Evolutionary conservation across 2,113 vertebrate species (phyloP).

Genomic region (Setophaga coronata): DNA sequence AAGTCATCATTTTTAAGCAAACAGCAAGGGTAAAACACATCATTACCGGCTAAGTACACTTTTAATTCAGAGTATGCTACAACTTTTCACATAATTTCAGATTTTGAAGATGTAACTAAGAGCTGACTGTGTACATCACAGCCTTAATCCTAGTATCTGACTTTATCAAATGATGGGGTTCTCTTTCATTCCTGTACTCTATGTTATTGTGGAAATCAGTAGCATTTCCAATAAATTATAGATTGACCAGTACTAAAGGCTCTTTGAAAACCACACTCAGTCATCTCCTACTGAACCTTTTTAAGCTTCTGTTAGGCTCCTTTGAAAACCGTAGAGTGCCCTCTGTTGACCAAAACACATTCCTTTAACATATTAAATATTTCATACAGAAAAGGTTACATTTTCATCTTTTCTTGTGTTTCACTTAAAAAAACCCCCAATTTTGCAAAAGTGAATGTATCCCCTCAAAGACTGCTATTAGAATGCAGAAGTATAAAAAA

Average conservation of each 20-base stretch:
- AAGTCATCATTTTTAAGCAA: background rate
- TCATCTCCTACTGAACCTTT: background rate
- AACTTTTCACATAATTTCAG: conserved; percentile 57
- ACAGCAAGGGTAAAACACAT: background rate
- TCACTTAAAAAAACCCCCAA: background rate
- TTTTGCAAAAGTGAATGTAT: conserved; percentile 2
- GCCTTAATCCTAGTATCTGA: conserved; percentile 58
- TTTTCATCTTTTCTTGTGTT: background rate
- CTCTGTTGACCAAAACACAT: conserved; percentile 73
- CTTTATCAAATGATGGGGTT: conserved; percentile 72
- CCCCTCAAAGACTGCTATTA: background rate
- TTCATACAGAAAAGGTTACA: background rate
- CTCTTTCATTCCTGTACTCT: conserved; percentile 62
- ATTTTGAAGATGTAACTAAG: conserved; percentile 41
- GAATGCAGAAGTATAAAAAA: background rate
- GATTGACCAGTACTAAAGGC: conserved; percentile 68
- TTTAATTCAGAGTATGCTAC: background rate
- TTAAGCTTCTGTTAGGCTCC: background rate
- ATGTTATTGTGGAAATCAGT: conserved; percentile 68
- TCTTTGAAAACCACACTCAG: conserved; percentile 4
- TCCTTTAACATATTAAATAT: background rate
- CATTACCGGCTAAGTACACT: background rate
- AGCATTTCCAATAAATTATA: conserved; percentile 76
- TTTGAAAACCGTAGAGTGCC: conserved; percentile 79
- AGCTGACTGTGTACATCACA: conserved; percentile 21